Base-by-base conservation (phyloP, 1,140 invertebrate species). In the Cotesia chilonis region DNA sequence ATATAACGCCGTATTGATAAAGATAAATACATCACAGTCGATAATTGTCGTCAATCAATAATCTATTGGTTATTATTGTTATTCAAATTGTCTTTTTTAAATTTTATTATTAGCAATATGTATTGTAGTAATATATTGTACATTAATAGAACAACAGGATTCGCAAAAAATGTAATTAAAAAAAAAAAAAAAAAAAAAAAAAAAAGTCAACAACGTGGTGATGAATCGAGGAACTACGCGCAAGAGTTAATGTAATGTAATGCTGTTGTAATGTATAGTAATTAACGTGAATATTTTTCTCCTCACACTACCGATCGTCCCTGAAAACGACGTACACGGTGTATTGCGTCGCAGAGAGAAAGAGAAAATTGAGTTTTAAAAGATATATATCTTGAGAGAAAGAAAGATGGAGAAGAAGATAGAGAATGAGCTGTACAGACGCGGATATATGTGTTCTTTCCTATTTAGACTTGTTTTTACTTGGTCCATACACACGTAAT, bases 331-430 rank as follows among this genome's bases (percentile, higher is more conserved):
- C 41, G 41, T 47, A 54, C 38, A 59, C 38, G 51, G 28, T 66
- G 14, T 73, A 75, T 73, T 75, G 74, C 74, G 74, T 75, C 68
- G 74, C 71, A 68, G 61, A 70, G 59, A 63, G 28, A 52, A 54
- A 59, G 17, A 51, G 12, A 55, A 38, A 67, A n/a, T 17, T 6
- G 12, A 35, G 41, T 68, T 68, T 70, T 17, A 4, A n/a, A 36
- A 36, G 14, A 38, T 28, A 28, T 28, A 28, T 28, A 57, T 54
- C 57, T n/a, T 7, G 36, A 37, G 55, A 68, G 38, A 68, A 17
- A 63, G 35, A 70, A 20, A 60, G 7, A 70, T 37, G 59, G 36
- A 65, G 17, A 35, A 38, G 41, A 70, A 36, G 38, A 70, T 17
- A 68, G 20, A 37, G 41, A 64, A 9, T 28, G 12, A 55, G 66